These are phyloP conservation scores for Atethmia centrago DNA, from an alignment of 2,888 invertebrate genomes.

Conservation along the genomic window DNA sequence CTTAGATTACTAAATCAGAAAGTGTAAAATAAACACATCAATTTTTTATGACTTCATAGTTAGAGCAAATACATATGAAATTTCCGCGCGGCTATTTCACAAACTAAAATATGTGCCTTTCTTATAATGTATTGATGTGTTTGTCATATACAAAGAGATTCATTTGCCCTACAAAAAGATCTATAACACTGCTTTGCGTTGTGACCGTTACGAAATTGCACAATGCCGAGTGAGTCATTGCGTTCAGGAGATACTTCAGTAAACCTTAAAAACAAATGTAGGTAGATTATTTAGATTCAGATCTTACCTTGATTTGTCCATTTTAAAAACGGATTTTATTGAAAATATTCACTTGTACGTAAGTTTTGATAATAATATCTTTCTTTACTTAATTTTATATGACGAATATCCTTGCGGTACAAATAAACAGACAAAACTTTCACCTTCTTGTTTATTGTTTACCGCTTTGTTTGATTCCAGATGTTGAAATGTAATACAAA, in stretches of 20 bases:
- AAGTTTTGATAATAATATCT: slow-evolving; percentile 15
- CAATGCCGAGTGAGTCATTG: slow-evolving; percentile 66
- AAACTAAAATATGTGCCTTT: neutral
- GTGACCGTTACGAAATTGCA: slow-evolving; percentile 64
- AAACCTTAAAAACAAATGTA: slow-evolving; percentile 46
- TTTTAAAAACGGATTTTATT: slow-evolving; percentile 31
- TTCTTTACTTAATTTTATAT: slow-evolving; percentile 28
- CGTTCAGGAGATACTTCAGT: slow-evolving; percentile 57
- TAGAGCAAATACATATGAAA: neutral
- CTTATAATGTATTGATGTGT: neutral
- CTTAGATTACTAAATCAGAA: neutral
- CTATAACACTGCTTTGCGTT: slow-evolving; percentile 43
- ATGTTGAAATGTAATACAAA: slow-evolving; percentile 52
- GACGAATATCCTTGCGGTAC: slow-evolving; percentile 32
- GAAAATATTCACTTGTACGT: slow-evolving; percentile 23
- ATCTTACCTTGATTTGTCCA: slow-evolving; percentile 73
- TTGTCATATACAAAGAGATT: slow-evolving; percentile 10
- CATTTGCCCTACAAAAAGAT: slow-evolving; percentile 54
- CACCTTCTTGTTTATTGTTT: slow-evolving; percentile 68
- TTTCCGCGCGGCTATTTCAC: neutral
- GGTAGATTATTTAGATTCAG: slow-evolving; percentile 37
- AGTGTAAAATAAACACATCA: neutral
- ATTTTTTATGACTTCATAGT: neutral
- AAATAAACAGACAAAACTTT: slow-evolving; percentile 62
- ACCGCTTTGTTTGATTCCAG: slow-evolving; percentile 64